Percentiles rank a stretch among this genome's conserved stretches.
Evolutionary conservation across 2,113 vertebrate species (phyloP).

Genomic region (Poicephalus meyeri): DNA sequence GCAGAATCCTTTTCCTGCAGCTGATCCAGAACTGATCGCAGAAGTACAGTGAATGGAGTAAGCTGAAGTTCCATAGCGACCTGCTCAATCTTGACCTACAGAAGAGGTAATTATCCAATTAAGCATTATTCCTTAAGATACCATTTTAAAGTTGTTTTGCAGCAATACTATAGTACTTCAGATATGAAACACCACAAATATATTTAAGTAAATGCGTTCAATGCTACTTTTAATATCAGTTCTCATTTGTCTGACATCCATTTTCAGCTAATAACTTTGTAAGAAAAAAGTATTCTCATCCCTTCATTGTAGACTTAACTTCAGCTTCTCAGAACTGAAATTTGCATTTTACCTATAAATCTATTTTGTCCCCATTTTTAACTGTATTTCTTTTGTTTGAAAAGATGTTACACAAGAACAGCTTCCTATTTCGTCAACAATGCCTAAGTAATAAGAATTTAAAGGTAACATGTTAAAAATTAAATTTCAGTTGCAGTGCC

Average conservation of each 20-base stretch:
- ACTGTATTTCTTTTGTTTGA: neutral
- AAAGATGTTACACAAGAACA: neutral
- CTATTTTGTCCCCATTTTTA: neutral
- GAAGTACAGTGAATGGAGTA: conserved; percentile 90
- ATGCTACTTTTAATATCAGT: neutral
- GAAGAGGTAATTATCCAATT: neutral
- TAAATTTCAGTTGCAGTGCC: neutral
- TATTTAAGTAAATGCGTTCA: neutral
- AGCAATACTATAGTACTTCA: neutral
- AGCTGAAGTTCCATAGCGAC: conserved; percentile 90
- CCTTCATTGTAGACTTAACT: neutral
- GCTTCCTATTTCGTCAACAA: neutral
- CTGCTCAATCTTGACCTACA: conserved; percentile 92
- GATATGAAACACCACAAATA: neutral
- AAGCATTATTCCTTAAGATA: neutral
- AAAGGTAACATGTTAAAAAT: neutral
- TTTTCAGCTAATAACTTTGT: neutral
- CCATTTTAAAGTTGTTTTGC: neutral
- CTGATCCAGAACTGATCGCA: conserved; percentile 88
- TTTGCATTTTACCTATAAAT: neutral
- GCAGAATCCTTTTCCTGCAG: conserved; percentile 94
- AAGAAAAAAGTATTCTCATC: neutral
- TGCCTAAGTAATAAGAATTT: neutral
- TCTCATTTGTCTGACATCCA: neutral
- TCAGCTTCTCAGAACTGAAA: neutral